phyloP scores from a whole-genome alignment of 2,888 invertebrate genomes.

The Dolichopus griseipennis region DNA sequence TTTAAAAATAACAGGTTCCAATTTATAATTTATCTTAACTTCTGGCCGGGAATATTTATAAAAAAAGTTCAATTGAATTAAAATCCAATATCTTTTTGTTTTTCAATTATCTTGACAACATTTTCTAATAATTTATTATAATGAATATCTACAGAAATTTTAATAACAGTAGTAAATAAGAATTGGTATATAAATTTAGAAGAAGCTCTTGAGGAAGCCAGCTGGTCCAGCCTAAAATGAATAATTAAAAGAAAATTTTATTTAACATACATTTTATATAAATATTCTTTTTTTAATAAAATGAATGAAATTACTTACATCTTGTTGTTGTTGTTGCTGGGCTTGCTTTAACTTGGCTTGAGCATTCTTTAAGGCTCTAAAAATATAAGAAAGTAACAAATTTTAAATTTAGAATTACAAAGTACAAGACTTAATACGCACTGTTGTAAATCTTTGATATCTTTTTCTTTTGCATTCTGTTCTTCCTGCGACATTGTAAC shows the following conservation, averaged over 20 bases:
- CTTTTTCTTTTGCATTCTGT: slow-evolving; percentile 84
- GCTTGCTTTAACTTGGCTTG: slow-evolving; percentile 76
- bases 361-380: slow-evolving; percentile 79
- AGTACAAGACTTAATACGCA: slow-evolving; percentile 45
- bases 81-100: too few relatives aligned
- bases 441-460: slow-evolving; percentile 88
- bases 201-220: slow-evolving; percentile 91
- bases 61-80: too few relatives aligned
- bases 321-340: slow-evolving; percentile 72
- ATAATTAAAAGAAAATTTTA: slow-evolving; percentile 15
- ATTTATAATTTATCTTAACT: too few relatives aligned
- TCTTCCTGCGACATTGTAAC: slow-evolving; percentile 92
- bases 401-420: slow-evolving; percentile 10
- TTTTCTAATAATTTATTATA: neutral
- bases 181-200: slow-evolving; percentile 51
- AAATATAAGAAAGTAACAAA: slow-evolving; percentile 14
- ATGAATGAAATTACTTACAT: slow-evolving; percentile 29
- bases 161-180: neutral
- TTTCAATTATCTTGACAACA: neutral
- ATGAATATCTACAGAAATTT: neutral
- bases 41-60: too few relatives aligned
- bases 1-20: slow-evolving; percentile 18
- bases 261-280: slow-evolving; percentile 10
- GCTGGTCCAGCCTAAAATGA: slow-evolving; percentile 72
- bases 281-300: neutral